phyloP scores from a whole-genome alignment of 2,113 vertebrate genomes.

The Rattus rattus region DNA sequence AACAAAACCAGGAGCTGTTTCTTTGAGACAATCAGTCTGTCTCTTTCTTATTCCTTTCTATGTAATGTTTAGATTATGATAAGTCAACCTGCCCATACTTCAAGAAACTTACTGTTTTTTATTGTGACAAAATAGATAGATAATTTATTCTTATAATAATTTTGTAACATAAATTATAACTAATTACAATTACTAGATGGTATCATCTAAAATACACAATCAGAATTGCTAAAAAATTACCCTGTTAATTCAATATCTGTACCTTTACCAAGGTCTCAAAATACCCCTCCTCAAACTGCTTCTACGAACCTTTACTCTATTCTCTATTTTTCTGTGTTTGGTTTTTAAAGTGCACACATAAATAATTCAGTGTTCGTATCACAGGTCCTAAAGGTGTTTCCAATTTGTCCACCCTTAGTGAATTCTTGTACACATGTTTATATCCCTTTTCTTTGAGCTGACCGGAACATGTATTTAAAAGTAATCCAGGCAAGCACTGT shows the following conservation, averaged over 20 bases:
- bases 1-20: no score
- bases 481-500: neutral
- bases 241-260: neutral
- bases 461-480: slow-evolving; percentile 8
- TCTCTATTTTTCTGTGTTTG: neutral
- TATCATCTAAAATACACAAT: no score
- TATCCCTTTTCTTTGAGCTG: neutral
- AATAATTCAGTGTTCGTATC: neutral
- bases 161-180: neutral
- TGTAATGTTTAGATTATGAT: neutral
- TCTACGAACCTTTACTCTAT: neutral
- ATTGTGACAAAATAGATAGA: neutral
- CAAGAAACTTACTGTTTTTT: neutral
- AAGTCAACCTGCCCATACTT: neutral
- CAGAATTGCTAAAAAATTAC: neutral
- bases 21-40: no score
- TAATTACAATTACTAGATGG: neutral
- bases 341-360: neutral
- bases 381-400: neutral
- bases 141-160: neutral
- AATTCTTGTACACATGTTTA: neutral
- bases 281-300: rapidly evolving
- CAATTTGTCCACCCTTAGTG: neutral
- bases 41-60: neutral
- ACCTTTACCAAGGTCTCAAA: neutral